Conservation (phyloP, 1,140 invertebrate genomes). For the Pristionchus pacificus region DNA sequence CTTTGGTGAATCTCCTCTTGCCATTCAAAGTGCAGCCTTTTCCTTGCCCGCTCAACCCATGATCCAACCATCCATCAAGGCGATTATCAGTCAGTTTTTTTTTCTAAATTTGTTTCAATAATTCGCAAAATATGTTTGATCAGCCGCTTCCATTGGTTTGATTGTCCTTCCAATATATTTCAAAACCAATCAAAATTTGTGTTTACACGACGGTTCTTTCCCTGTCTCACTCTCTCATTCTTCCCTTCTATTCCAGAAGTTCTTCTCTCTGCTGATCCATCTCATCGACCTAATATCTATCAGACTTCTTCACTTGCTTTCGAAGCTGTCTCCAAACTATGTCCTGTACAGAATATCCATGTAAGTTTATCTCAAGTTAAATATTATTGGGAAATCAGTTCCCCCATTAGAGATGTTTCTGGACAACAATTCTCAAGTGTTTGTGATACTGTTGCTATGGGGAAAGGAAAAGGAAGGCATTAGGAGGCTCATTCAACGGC, state of each 20-base stretch:
- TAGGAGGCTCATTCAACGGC: no score
- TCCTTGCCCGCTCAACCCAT: slow-evolving; percentile 67
- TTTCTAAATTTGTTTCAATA: background rate
- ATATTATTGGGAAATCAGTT: slow-evolving; percentile 7
- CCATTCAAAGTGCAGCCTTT: slow-evolving; percentile 85
- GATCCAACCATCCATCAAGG: slow-evolving; percentile 46
- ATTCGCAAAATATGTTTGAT: background rate
- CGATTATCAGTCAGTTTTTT: slow-evolving; percentile 48
- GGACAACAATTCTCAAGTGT: slow-evolving; percentile 35
- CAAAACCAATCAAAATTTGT: no score
- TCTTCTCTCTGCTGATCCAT: slow-evolving; percentile 41
- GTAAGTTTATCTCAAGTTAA: slow-evolving; percentile 28
- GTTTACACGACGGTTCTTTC: no score
- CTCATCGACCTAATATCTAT: slow-evolving; percentile 49
- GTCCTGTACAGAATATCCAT: slow-evolving; percentile 53
- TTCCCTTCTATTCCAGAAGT: slow-evolving; percentile 36
- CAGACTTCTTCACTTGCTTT: slow-evolving; percentile 50
- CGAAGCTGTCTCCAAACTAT: slow-evolving; percentile 38
- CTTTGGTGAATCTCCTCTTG: slow-evolving; percentile 86
- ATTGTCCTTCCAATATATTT: no score
- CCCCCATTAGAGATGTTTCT: slow-evolving; percentile 13
- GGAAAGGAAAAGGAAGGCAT: no score
- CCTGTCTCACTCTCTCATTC: no score
- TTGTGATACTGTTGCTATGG: no score
- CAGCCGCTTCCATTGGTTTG: no score